Conservation (phyloP, 2,888 invertebrate genomes). For the Belgica antarctica region DNA sequence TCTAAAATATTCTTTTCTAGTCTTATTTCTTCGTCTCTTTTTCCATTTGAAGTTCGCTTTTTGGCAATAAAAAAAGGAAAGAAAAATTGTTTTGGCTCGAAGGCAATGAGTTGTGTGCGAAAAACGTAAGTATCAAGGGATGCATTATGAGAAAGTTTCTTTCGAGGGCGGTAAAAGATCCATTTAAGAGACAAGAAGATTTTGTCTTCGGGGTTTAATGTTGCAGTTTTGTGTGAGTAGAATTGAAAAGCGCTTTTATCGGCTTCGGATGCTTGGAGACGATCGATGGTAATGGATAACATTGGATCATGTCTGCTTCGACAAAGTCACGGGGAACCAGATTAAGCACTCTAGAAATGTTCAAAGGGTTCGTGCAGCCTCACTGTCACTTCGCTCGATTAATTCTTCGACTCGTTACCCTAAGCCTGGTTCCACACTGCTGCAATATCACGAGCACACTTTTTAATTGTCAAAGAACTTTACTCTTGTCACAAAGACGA, state of each 20-base stretch:
- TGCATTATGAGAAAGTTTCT: neutral
- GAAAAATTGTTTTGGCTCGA: neutral
- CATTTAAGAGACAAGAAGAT: neutral
- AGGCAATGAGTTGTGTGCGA: neutral
- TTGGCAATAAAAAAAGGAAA: neutral
- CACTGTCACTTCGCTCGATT: neutral
- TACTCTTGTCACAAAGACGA: no score
- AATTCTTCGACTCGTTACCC: neutral
- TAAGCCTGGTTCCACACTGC: neutral
- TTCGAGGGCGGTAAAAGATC: neutral
- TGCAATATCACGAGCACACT: no score
- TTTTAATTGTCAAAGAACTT: neutral
- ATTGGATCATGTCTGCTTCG: neutral
- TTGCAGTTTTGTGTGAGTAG: neutral
- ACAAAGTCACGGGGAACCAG: no score
- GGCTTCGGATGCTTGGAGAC: neutral
- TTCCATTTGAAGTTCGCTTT: no score
- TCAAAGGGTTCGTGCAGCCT: neutral
- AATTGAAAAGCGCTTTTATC: neutral
- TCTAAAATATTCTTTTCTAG: constrained; percentile 1
- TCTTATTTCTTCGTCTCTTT: neutral
- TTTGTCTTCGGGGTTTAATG: neutral
- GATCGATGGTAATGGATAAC: neutral
- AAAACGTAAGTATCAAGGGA: no score
- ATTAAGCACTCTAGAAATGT: no score